phyloP scores from a whole-genome alignment of 2,888 invertebrate genomes.

The Fragum sueziense region DNA sequence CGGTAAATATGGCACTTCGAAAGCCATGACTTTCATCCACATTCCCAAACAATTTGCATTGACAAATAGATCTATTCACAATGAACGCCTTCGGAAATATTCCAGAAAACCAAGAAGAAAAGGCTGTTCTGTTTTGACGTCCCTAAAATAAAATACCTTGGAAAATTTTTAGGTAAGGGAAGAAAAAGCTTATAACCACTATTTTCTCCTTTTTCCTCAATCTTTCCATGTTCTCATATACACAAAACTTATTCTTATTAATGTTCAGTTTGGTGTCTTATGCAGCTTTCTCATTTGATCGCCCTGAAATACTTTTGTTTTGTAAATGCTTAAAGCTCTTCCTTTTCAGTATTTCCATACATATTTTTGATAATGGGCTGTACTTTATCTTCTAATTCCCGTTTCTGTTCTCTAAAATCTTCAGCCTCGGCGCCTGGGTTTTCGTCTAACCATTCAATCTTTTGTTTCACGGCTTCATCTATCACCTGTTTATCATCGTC shows the following conservation, averaged over 20 bases:
- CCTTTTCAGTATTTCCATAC: conserved; percentile 87
- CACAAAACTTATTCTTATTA: neutral
- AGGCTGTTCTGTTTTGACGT: too few relatives aligned
- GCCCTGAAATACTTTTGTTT: neutral
- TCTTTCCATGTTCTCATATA: neutral
- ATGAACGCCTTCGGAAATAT: too few relatives aligned
- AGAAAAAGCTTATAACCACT: too few relatives aligned
- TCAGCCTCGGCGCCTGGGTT: conserved; percentile 96
- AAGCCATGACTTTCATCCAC: too few relatives aligned
- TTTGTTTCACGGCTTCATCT: conserved; percentile 95
- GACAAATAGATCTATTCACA: too few relatives aligned
- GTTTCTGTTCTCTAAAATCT: conserved; percentile 96
- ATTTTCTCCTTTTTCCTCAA: neutral
- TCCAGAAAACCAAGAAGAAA: too few relatives aligned
- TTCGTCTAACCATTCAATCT: conserved; percentile 98
- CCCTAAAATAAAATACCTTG: too few relatives aligned
- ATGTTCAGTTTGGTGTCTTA: neutral
- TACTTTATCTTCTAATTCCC: conserved; percentile 95
- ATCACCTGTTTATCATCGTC: conserved; percentile 96
- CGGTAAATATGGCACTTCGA: too few relatives aligned
- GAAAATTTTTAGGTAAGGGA: too few relatives aligned
- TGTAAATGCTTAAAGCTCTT: conserved; percentile 46
- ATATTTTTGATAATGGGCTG: conserved; percentile 98
- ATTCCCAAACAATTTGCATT: too few relatives aligned
- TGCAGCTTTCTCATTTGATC: neutral